Percentiles rank a stretch among this genome's conserved stretches.
These are phyloP conservation scores for Camponotus floridanus DNA, from an alignment of 1,140 invertebrate genomes.

Conservation along the genomic window DNA sequence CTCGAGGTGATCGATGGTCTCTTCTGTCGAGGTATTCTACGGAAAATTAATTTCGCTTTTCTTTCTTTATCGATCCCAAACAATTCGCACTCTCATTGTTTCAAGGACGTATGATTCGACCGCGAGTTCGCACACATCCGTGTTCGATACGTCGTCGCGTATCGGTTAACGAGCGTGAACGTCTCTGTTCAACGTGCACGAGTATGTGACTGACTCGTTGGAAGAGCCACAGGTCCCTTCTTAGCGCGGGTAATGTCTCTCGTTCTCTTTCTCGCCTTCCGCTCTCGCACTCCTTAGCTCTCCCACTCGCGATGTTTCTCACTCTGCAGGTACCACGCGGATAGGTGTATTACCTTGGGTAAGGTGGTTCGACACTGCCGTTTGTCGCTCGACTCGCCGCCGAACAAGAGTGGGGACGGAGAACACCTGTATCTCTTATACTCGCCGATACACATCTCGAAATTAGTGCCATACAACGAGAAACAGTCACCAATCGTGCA, in stretches of 20 bases:
- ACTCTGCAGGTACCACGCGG: constrained; percentile 58
- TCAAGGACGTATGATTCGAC: constrained; percentile 9
- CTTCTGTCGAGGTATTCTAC: neutral
- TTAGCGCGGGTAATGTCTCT: constrained; percentile 65
- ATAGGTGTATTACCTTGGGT: constrained; percentile 66
- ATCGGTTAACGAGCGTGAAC: constrained; percentile 49
- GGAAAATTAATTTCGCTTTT: neutral
- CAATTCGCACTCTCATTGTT: neutral
- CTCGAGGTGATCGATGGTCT: neutral
- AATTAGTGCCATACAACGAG: constrained; percentile 4
- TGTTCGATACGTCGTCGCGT: neutral
- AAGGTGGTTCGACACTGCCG: constrained; percentile 69
- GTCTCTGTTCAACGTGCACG: constrained; percentile 69
- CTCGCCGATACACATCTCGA: constrained; percentile 39
- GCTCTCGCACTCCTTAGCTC: constrained; percentile 45
- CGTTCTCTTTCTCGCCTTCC: constrained; percentile 66
- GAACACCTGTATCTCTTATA: constrained; percentile 10
- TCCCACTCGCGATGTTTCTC: constrained; percentile 60
- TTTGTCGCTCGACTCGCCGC: constrained; percentile 53
- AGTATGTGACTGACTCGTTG: constrained; percentile 73
- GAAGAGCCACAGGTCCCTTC: constrained; percentile 70
- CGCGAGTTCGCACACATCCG: neutral
- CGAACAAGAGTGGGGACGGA: constrained; percentile 56
- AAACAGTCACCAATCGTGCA: neutral
- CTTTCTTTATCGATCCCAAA: neutral